Conservation (phyloP, 2,888 invertebrate genomes). For the Meganola albula region DNA sequence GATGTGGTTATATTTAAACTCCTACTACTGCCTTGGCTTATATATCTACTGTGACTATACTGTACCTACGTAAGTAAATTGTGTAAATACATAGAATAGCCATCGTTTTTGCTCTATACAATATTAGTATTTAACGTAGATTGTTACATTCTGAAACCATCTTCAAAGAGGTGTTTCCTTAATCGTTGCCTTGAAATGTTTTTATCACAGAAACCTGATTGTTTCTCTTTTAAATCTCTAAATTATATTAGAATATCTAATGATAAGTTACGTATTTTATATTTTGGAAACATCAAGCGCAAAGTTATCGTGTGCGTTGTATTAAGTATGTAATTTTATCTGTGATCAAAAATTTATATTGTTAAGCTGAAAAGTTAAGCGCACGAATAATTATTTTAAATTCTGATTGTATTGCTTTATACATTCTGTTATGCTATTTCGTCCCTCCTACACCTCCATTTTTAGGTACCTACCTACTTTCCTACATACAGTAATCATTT, state of each 20-base stretch:
- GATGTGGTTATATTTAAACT: no score
- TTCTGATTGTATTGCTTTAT: conserved; percentile 36
- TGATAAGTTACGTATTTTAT: conserved; percentile 68
- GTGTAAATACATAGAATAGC: conserved; percentile 25
- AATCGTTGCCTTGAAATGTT: conserved; percentile 63
- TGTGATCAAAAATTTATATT: conserved; percentile 75
- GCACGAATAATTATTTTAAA: conserved; percentile 44
- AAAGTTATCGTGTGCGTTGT: conserved; percentile 59
- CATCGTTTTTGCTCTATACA: no score
- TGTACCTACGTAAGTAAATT: conserved; percentile 24
- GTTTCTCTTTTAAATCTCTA: conserved; percentile 66
- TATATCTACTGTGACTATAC: conserved; percentile 24
- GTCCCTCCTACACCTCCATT: not conserved
- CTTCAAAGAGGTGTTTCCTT: conserved; percentile 49
- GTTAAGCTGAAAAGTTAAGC: conserved; percentile 65
- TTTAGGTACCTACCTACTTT: conserved; percentile 3
- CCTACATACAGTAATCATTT: no score
- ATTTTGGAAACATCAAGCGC: conserved; percentile 63
- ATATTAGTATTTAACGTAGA: no score
- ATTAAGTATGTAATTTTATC: conserved; percentile 74
- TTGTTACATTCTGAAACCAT: conserved; percentile 36
- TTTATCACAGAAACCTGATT: conserved; percentile 62
- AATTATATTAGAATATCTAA: conserved; percentile 61
- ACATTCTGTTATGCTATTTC: conserved; percentile 40
- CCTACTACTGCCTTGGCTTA: no score